phyloP scores from a whole-genome alignment of 1,140 invertebrate genomes.

The Whitmania pigra region DNA sequence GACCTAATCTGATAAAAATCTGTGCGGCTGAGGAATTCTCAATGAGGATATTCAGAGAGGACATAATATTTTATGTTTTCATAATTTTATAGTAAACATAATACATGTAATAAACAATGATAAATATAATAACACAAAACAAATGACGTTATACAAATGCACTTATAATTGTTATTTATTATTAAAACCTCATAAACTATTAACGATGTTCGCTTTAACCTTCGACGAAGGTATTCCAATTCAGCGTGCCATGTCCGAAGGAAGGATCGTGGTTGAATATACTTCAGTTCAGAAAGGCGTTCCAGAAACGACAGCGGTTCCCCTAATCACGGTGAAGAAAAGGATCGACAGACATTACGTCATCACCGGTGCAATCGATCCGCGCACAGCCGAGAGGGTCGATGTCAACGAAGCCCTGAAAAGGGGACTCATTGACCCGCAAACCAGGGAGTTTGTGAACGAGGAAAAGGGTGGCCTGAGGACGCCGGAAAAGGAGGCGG shows the following conservation, averaged over 20 bases:
- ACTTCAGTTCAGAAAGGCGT: neutral
- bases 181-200: no score
- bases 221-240: conserved; percentile 15
- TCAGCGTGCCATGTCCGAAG: conserved; percentile 11
- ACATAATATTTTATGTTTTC: no score
- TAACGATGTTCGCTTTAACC: neutral
- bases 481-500: conserved; percentile 11
- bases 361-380: conserved; percentile 19
- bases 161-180: no score
- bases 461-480: conserved; percentile 5
- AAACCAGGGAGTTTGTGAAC: conserved; percentile 22
- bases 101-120: no score
- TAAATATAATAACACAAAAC: no score
- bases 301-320: conserved; percentile 21
- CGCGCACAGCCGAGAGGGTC: conserved; percentile 16
- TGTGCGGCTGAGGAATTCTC: no score
- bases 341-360: conserved; percentile 16
- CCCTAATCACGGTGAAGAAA: conserved; percentile 21
- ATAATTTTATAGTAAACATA: no score
- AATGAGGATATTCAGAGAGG: no score
- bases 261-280: neutral
- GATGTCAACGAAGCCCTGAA: conserved; percentile 20
- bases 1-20: no score
- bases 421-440: conserved; percentile 20
- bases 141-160: no score